Base-by-base conservation (phyloP, 2,888 invertebrate genomes). In the Oscheius sp. region DNA sequence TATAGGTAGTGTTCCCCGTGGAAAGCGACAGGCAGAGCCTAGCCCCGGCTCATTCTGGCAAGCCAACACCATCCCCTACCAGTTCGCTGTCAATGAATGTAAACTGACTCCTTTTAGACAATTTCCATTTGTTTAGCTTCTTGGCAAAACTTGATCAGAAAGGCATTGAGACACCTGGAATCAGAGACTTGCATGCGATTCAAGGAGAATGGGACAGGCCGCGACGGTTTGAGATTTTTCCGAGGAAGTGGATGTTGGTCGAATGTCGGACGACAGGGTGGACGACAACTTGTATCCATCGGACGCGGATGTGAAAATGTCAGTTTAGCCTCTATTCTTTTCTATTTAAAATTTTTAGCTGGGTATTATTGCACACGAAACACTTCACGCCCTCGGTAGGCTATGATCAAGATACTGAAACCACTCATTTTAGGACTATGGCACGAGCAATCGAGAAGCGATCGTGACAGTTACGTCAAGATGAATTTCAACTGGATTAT, bases 401-500 rank as follows among this genome's bases (percentile, higher is more conserved):
- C n/a, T n/a, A n/a, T n/a, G n/a, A n/a, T n/a, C n/a, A n/a, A n/a
- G n/a, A n/a, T n/a, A n/a, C n/a, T n/a, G n/a, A n/a, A n/a, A n/a
- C n/a, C n/a, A n/a, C n/a, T n/a, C n/a, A n/a, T n/a, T n/a, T 71
- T 86, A 25, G 84, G 86, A 16, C 76, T 87, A 16, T 88, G 87
- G 87, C 87, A 87, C 69, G 87, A 88, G 73, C 87, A 87, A 73
- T 85, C 86, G 1, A 58, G 87, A 58, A 76, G 78, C 53, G 87
- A 87, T 68, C 71, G 87, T 6, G 87, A 87, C 75, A 72, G 73
- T 55, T 84, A 74, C 76, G 78, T 86, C 41, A 76, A 64, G 18
- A 82, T 87, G 59, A 76, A 73, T 13, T 75, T 77, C 2, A 77
- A 77, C 45, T 81, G 77, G 23, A 86, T 85, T 46, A 85, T 82